These are phyloP conservation scores for Eristalis intricaria DNA, from an alignment of 2,888 invertebrate genomes.

Conservation along the genomic window DNA sequence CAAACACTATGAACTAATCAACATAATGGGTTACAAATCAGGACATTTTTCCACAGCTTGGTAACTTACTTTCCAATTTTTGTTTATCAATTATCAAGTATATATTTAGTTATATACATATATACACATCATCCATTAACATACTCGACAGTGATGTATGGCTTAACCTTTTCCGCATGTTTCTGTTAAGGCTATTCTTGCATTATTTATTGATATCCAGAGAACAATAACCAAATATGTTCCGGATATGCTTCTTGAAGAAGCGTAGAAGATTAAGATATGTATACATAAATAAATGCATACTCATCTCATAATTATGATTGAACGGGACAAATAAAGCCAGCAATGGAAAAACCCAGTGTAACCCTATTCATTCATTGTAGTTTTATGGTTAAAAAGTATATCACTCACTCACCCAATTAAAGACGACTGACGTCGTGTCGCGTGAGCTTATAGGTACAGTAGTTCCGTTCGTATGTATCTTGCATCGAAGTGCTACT, in stretches of 20 bases:
- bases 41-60: not conserved
- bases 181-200: slow-evolving; percentile 25
- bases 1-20: not conserved
- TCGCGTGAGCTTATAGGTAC: not conserved
- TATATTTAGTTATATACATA: not conserved
- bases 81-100: no score
- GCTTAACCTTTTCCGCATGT: slow-evolving; percentile 25
- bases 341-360: slow-evolving; percentile 11
- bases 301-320: not conserved
- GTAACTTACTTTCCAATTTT: no score
- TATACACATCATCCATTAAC: slow-evolving; percentile 4
- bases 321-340: not conserved
- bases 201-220: slow-evolving; percentile 32
- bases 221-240: slow-evolving; percentile 33
- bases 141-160: slow-evolving; percentile 24
- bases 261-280: slow-evolving; percentile 1
- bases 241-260: slow-evolving; percentile 16
- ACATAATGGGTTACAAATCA: not conserved
- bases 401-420: slow-evolving; percentile 9
- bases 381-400: slow-evolving; percentile 15
- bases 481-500: slow-evolving; percentile 13
- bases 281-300: slow-evolving; percentile 2
- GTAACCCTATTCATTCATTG: not conserved
- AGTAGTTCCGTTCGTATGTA: not conserved
- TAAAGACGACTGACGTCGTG: not conserved